Conservation (phyloP, 2,113 vertebrate species). For the Felis catus region DNA sequence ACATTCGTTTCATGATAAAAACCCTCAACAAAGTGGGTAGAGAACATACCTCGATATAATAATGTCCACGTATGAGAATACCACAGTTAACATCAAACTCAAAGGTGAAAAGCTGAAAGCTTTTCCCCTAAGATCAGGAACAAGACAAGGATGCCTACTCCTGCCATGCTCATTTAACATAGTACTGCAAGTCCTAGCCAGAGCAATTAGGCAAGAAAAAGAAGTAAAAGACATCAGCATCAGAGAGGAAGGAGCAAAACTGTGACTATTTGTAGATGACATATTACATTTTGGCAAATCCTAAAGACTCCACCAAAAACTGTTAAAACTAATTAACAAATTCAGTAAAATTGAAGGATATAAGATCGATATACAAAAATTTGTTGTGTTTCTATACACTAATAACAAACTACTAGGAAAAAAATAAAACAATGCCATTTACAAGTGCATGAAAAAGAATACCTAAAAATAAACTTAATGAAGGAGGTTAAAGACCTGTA, state of each 20-base stretch:
- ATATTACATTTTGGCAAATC: not conserved
- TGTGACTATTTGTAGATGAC: not conserved
- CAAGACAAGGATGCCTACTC: not conserved
- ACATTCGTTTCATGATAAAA: not conserved
- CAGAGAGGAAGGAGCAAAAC: not conserved
- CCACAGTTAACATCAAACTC: not conserved
- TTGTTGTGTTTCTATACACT: not conserved
- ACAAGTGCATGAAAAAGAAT: not conserved
- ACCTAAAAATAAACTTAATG: not conserved
- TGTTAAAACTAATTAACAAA: not conserved
- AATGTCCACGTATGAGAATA: not conserved
- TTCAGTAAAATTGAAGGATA: not conserved
- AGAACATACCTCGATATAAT: not conserved
- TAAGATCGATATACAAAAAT: not conserved
- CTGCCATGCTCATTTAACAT: not conserved
- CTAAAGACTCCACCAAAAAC: not conserved
- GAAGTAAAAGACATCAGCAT: not conserved
- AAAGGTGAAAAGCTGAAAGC: too few species aligned
- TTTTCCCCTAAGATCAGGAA: not conserved
- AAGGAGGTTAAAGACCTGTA: not conserved
- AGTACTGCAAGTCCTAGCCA: not conserved
- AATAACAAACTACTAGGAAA: not conserved
- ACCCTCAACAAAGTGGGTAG: not conserved
- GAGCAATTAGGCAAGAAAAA: not conserved
- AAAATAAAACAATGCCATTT: not conserved